Evolutionary conservation across 2,113 vertebrate species (phyloP), one percentile per base, ranked within the genome.

Genomic region (Rhabdornis inornatus): DNA sequence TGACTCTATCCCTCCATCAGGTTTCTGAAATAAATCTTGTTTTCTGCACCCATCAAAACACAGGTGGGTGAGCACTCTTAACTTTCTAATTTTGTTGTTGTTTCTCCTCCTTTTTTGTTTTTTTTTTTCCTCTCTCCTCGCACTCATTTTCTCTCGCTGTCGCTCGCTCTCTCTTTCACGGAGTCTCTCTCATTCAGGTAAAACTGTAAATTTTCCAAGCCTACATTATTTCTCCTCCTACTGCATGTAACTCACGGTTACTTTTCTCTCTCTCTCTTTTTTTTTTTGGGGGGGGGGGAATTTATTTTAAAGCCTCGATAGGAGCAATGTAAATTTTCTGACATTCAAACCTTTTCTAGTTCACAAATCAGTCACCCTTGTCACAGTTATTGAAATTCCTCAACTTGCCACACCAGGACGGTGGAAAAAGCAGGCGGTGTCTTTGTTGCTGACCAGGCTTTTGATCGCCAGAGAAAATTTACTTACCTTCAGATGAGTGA

Each of bases 401-500:
- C 96, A 97, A 98, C 97, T 98, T 96, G 98, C 98, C 98, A 98
- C 98, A 98, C 98, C 98, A 98, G 98, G 98, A 98, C 97, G 97
- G 97, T 98, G 97, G 97, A 98, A 98, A 98, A 98, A 98, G 97
- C 98, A 98, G 98, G 98, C 98, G 97, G 98, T 97, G 98, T 97
- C 98, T 98, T 98, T 98, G 98, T 98, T 98, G 97, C 97, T 97
- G 98, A 98, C 97, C 98, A 98, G 97, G 98, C 98, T 98, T 98
- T 98, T 98, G 98, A 98, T 98, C 98, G 98, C 98, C 98, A 98
- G 97, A 97, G 98, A 98, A 98, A 98, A 98, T 98, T 98, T 98
- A 98, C 98, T 98, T 98, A 98, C 98, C 98, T 98, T 98, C 98
- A 98, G 98, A 98, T 98, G 98, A 98, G 98, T 98, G 98, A 98